Base-by-base conservation (phyloP, 2,888 invertebrate genomes). In the Eugnorisma glareosa region DNA sequence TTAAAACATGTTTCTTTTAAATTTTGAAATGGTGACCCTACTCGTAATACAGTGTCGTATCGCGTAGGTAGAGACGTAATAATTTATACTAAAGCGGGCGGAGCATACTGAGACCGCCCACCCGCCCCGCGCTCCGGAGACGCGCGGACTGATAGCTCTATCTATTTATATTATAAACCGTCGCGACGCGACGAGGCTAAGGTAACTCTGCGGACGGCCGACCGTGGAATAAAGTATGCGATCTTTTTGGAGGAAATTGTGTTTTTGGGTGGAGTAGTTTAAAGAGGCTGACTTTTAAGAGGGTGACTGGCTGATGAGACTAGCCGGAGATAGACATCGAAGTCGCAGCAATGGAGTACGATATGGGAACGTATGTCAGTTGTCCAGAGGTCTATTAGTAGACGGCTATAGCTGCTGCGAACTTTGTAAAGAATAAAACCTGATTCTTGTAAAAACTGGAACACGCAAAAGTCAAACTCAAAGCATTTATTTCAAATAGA, bases 61-160 rank as follows among this genome's bases (percentile, higher is more conserved):
- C 54, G 18, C 10, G 63, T 40, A 76, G 73, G 54, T 57, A 75
- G 21, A 76, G n/a, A 75, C 35, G 61, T 57, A 43, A 75, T 78
- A 83, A 86, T 75, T 83, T 63, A 76, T 70, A 48, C 40, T 64
- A 31, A 70, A 75, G 78, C 83, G 75, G 83, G 83, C 83, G 83
- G 83, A 83, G 83, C 84, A 43, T 45, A 15, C 1, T 0, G 66
- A 67, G 67, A 77, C 67, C 84, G 86, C 83, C 79, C 84, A 83
- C 84, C 8, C 70, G 31, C 31, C 31, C 31, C 59, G 28, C 86
- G 83, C 86, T 71, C 86, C 73, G 64, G 28, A 72, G 73, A 72
- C 83, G n/a, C 15, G 45, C 73, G 40, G 57, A 73, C 72, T 73
- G 72, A 83, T 57, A 72, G n/a, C 76, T 82, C 76, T 81, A 76